These are phyloP conservation scores for Saguinus imperator DNA, from an alignment of 2,113 vertebrate species.

Conservation along the genomic window DNA sequence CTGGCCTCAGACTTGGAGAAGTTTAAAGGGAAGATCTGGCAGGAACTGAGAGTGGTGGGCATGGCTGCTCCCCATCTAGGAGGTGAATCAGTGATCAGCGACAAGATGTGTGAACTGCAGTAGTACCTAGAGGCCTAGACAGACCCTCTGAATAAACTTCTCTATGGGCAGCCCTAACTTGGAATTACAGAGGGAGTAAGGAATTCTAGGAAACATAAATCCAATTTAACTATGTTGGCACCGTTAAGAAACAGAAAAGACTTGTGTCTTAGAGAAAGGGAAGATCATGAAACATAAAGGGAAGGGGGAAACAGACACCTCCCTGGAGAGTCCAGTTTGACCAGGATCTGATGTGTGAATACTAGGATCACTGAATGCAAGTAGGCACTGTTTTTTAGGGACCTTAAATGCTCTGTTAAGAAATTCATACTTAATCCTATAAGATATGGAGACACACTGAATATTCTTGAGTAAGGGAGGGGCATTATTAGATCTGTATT, in stretches of 20 bases:
- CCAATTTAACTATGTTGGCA: not conserved
- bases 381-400: not conserved
- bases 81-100: not conserved
- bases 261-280: not conserved
- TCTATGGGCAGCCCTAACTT: not conserved
- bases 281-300: not conserved
- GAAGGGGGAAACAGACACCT: not conserved
- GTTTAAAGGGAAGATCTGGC: not conserved
- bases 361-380: not conserved
- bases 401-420: not conserved
- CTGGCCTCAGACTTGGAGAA: not conserved
- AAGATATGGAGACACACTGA: not conserved
- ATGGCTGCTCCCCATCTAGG: not conserved
- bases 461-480: not conserved
- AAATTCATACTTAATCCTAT: not conserved
- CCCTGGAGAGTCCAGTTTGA: not conserved
- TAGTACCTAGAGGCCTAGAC: not conserved
- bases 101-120: accelerated
- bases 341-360: not conserved
- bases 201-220: not conserved
- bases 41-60: not conserved
- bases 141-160: not conserved
- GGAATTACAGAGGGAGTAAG: not conserved
- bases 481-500: not conserved
- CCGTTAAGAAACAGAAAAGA: not conserved